A percentile compares a stretch with the other conserved stretches of the same genome.
phyloP scores from a whole-genome alignment of 2,888 invertebrate genomes.

The Catocala sponsa region DNA sequence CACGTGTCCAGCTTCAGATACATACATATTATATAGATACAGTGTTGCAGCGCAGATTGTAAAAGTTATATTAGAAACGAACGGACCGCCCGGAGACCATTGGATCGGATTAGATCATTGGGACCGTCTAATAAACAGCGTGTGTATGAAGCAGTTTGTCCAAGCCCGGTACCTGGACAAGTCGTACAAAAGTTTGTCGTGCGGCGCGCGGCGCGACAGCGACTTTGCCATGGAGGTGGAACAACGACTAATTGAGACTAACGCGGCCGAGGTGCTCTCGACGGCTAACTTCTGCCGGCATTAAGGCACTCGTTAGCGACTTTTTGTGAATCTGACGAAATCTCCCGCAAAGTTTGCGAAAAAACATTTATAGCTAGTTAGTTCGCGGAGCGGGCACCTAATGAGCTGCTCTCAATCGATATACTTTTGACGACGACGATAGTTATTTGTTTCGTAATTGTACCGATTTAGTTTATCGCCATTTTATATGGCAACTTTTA shows the following conservation, averaged over 20 bases:
- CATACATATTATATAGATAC: slow-evolving; percentile 12
- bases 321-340: slow-evolving; percentile 77
- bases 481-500: slow-evolving; percentile 48
- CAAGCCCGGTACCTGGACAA: not conserved
- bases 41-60: slow-evolving; percentile 15
- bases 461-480: slow-evolving; percentile 23
- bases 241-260: slow-evolving; percentile 74
- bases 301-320: slow-evolving; percentile 82
- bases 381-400: slow-evolving; percentile 48
- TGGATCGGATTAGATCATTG: no score
- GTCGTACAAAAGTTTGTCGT: slow-evolving; percentile 60
- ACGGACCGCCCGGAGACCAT: slow-evolving; percentile 10
- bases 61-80: slow-evolving; percentile 40
- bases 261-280: slow-evolving; percentile 61
- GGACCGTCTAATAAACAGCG: no score
- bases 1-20: no score
- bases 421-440: slow-evolving; percentile 22
- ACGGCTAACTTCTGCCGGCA: slow-evolving; percentile 71
- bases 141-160: no score
- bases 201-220: slow-evolving; percentile 36
- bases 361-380: slow-evolving; percentile 72
- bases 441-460: slow-evolving; percentile 41
- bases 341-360: slow-evolving; percentile 71
- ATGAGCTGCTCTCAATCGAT: slow-evolving; percentile 52
- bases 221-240: slow-evolving; percentile 51